Evolutionary conservation across 2,113 vertebrate species (phyloP).

Genomic region (Zingel zingel): DNA sequence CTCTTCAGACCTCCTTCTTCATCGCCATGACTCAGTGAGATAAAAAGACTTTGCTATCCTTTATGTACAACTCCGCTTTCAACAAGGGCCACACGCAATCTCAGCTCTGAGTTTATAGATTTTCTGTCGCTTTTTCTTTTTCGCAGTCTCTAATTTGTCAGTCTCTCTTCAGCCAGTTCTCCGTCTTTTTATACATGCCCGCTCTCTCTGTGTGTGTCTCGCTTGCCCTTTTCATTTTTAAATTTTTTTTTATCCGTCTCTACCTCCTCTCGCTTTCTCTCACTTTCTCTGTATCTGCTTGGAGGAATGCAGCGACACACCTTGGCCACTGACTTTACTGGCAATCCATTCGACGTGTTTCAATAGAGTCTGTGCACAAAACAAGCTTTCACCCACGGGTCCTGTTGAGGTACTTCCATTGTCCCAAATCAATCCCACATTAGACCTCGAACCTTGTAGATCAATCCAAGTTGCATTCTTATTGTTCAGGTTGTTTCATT

Average conservation of each 20-base stretch:
- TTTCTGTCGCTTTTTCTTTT: constrained; percentile 64
- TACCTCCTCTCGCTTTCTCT: constrained; percentile 2
- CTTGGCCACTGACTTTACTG: constrained; percentile 35
- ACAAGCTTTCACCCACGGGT: constrained; percentile 24
- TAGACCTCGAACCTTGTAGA: constrained; percentile 15
- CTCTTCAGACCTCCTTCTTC: constrained; percentile 54
- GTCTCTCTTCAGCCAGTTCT: constrained; percentile 38
- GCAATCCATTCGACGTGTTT: constrained; percentile 40
- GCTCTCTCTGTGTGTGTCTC: constrained; percentile 19
- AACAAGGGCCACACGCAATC: constrained; percentile 59
- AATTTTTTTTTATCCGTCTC: constrained; percentile 5
- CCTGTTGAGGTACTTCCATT: constrained; percentile 26
- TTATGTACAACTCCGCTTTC: constrained; percentile 62
- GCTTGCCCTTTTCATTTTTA: constrained; percentile 47
- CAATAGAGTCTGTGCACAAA: constrained; percentile 46
- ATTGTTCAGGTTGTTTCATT: constrained; percentile 3
- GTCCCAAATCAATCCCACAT: constrained; percentile 26
- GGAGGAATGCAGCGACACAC: constrained; percentile 43
- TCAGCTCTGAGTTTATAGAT: constrained; percentile 64
- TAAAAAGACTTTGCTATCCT: constrained; percentile 62
- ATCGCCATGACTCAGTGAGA: constrained; percentile 54
- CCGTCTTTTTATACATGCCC: constrained; percentile 43
- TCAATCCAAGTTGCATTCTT: constrained; percentile 11
- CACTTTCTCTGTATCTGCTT: not conserved
- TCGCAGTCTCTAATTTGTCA: constrained; percentile 65